These are phyloP conservation scores for Xenopus laevis DNA, from an alignment of 2,113 vertebrate species.

Conservation along the genomic window DNA sequence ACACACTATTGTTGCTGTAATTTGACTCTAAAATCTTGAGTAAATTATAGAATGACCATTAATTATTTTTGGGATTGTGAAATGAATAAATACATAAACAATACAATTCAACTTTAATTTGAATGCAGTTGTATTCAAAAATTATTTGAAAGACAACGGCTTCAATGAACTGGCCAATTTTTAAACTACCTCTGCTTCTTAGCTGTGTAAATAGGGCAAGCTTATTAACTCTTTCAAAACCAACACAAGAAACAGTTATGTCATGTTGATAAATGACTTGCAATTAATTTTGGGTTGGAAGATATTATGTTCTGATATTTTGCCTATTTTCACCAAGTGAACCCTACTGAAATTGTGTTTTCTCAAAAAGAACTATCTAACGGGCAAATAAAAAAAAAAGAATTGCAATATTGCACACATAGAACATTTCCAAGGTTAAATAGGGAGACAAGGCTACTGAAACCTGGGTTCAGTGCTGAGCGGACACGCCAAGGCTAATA, in stretches of 20 bases:
- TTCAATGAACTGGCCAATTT: not conserved
- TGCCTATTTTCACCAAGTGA: not conserved
- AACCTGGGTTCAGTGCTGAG: not conserved
- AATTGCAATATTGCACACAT: not conserved
- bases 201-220: not conserved
- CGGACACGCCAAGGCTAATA: constrained; percentile 47
- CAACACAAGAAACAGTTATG: not conserved
- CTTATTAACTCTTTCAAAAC: not conserved
- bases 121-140: not conserved
- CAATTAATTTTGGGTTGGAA: not conserved
- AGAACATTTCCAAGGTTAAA: not conserved
- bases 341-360: not conserved
- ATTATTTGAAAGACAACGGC: not conserved
- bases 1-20: not conserved
- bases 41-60: too few relatives aligned
- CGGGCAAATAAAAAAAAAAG: too few relatives aligned
- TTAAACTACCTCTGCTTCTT: not conserved
- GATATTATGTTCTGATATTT: not conserved
- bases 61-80: too few relatives aligned
- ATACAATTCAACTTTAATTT: too few relatives aligned
- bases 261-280: constrained; percentile 12
- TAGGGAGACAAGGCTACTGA: not conserved
- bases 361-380: not conserved
- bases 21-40: too few relatives aligned
- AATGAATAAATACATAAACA: too few relatives aligned